Percentiles rank a stretch among this genome's conserved stretches.
Evolutionary conservation across 2,888 invertebrate genomes (phyloP).

Genomic region (Frankliniella intonsa): DNA sequence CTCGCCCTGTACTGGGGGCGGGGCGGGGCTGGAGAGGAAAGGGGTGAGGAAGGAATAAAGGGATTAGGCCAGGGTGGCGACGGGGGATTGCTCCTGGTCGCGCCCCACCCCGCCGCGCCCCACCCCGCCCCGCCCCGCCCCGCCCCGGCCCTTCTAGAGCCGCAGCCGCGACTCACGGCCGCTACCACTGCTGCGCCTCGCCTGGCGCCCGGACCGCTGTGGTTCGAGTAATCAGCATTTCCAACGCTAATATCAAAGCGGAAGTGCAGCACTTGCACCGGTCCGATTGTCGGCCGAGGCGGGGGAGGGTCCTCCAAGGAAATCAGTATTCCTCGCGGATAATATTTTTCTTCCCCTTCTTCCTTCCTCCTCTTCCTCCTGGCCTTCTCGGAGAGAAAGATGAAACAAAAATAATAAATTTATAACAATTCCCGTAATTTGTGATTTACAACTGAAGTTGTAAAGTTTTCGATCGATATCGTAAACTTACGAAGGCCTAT

Average conservation of each 20-base stretch:
- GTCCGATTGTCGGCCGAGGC: too few species aligned
- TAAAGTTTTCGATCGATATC: too few species aligned
- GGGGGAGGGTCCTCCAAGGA: neutral
- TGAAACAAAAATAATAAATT: neutral
- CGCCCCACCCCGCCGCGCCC: neutral
- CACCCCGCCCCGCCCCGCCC: neutral
- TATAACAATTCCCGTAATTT: too few species aligned
- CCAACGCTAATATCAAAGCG: neutral
- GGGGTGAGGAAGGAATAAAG: slow-evolving; percentile 13
- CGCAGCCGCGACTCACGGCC: too few species aligned
- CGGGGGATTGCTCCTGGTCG: neutral
- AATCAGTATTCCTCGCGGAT: slow-evolving; percentile 10
- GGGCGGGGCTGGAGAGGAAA: neutral
- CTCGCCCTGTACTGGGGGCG: neutral
- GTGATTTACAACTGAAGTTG: neutral
- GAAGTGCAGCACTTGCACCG: neutral
- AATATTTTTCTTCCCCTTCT: neutral
- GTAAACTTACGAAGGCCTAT: too few species aligned
- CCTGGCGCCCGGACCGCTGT: too few species aligned
- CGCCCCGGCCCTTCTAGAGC: neutral
- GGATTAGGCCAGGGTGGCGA: slow-evolving; percentile 16
- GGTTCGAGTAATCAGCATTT: neutral
- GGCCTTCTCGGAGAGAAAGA: too few species aligned
- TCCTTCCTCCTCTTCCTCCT: too few species aligned
- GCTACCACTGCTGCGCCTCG: too few species aligned